phyloP scores from a whole-genome alignment of 2,888 invertebrate species.

The Quadroppia sp. region DNA sequence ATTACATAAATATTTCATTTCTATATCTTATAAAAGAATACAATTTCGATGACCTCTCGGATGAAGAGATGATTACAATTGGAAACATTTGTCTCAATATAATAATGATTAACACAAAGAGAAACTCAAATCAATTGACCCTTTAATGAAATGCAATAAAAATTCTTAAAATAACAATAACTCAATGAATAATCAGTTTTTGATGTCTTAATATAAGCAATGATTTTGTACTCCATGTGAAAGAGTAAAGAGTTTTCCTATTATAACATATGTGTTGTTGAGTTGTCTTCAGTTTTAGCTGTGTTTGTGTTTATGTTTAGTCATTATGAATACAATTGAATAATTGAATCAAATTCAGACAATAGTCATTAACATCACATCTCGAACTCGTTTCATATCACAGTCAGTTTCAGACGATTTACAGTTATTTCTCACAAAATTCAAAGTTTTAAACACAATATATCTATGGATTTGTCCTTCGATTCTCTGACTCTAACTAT shows the following conservation, averaged over 20 bases:
- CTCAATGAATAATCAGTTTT: too few species aligned
- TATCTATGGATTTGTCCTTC: too few species aligned
- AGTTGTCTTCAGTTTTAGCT: background rate
- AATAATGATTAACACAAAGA: too few species aligned
- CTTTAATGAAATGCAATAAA: too few species aligned
- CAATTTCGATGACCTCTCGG: background rate
- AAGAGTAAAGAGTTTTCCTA: background rate
- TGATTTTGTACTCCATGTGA: background rate
- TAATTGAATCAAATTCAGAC: too few species aligned
- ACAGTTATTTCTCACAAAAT: background rate
- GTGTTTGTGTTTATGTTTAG: too few species aligned
- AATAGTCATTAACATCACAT: constrained; percentile 19
- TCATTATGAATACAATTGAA: background rate
- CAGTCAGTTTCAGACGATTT: constrained; percentile 30
- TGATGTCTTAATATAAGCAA: too few species aligned
- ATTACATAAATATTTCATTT: constrained; percentile 23
- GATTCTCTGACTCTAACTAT: too few species aligned
- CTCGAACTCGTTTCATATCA: constrained; percentile 13
- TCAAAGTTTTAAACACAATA: too few species aligned
- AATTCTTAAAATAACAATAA: too few species aligned
- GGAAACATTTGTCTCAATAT: too few species aligned
- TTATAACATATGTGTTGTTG: background rate
- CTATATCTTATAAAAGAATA: constrained; percentile 26
- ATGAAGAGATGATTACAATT: background rate
- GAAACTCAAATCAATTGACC: too few species aligned